Percentiles rank a stretch among this genome's conserved stretches.
These are phyloP conservation scores for Entelurus aequoreus DNA, from an alignment of 2,113 vertebrate species.

Conservation along the genomic window DNA sequence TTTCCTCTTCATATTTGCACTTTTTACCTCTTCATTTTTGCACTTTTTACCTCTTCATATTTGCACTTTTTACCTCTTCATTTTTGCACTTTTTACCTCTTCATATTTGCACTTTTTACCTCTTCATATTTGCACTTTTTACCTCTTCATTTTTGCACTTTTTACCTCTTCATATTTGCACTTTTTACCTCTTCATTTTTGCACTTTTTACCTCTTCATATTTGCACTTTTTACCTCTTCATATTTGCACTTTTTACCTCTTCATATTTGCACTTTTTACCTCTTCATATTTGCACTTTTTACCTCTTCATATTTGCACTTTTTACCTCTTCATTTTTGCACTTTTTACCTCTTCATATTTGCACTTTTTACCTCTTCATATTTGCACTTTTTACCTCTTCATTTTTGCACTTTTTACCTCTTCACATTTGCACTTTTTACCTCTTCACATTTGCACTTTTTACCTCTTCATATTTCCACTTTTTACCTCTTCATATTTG, in stretches of 20 bases:
- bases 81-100: constrained; percentile 81
- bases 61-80: too few species aligned
- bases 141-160: too few species aligned
- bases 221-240: constrained; percentile 89
- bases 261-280: constrained; percentile 87
- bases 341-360: constrained; percentile 89
- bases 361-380: constrained; percentile 89
- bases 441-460: constrained; percentile 99
- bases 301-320: constrained; percentile 98
- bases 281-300: constrained; percentile 90
- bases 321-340: too few species aligned
- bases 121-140: constrained; percentile 98
- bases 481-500: constrained; percentile 93
- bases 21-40: constrained; percentile 92
- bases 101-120: constrained; percentile 89
- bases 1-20: too few species aligned
- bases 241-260: constrained; percentile 89
- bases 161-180: constrained; percentile 96
- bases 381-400: constrained; percentile 90
- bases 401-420: constrained; percentile 89
- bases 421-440: constrained; percentile 87
- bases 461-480: too few species aligned
- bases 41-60: constrained; percentile 89
- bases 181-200: too few species aligned
- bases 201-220: constrained; percentile 87